A percentile compares a stretch with the other conserved stretches of the same genome.
phyloP scores from a whole-genome alignment of 2,888 invertebrate genomes.

The Hydraecia micacea region DNA sequence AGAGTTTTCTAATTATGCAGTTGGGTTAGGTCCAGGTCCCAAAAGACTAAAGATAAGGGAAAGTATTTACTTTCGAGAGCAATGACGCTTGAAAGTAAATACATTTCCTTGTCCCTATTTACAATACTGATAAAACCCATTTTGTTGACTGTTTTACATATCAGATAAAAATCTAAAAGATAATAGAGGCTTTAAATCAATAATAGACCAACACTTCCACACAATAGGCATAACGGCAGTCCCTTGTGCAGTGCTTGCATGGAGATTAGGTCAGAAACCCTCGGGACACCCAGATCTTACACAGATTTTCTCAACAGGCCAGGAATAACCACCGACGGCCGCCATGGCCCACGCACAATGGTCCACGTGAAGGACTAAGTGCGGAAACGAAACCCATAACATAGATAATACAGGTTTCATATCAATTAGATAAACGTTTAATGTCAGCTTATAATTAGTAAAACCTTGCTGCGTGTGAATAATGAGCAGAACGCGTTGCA shows the following conservation, averaged over 20 bases:
- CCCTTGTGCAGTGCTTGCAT: too few species aligned
- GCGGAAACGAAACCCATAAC: too few species aligned
- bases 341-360: too few species aligned
- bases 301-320: too few species aligned
- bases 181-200: neutral
- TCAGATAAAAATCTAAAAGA: neutral
- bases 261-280: too few species aligned
- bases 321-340: too few species aligned
- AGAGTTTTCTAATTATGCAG: neutral
- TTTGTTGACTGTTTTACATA: neutral
- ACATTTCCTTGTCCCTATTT: neutral
- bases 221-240: too few species aligned
- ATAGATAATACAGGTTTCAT: slow-evolving; percentile 7
- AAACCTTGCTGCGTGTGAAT: slow-evolving; percentile 17
- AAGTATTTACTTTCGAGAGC: neutral
- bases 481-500: slow-evolving; percentile 11
- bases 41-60: neutral
- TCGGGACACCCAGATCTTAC: too few species aligned
- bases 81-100: neutral
- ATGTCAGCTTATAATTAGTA: slow-evolving; percentile 1
- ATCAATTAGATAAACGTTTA: slow-evolving; percentile 17
- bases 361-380: too few species aligned
- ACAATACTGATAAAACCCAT: neutral
- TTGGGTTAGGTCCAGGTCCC: neutral
- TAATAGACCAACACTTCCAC: neutral